Evolutionary conservation across 2,113 vertebrate genomes (phyloP).

Genomic region (Mormyrus lacerda): DNA sequence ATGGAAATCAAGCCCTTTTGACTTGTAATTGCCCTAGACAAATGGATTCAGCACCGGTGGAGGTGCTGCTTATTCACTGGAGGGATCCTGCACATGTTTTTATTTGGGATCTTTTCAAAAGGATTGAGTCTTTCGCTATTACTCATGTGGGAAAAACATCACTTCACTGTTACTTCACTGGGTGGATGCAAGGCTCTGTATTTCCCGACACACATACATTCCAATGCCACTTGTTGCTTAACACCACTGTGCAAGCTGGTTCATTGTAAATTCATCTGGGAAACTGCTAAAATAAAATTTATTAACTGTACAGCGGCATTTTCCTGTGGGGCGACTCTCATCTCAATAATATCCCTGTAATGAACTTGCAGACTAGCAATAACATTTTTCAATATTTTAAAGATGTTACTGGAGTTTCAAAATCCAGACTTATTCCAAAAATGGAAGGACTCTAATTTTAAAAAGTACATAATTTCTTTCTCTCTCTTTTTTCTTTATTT

Average conservation of each 20-base stretch:
- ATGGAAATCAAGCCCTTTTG: not conserved
- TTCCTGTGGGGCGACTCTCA: not conserved
- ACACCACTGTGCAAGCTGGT: not conserved
- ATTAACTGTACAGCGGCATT: not conserved
- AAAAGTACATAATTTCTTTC: not conserved
- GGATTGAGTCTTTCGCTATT: not conserved
- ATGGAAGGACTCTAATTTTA: not conserved
- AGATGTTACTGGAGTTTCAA: not conserved
- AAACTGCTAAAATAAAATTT: slow-evolving; percentile 14
- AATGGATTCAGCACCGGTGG: not conserved
- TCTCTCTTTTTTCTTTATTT: not conserved
- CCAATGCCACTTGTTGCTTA: not conserved
- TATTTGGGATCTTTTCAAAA: not conserved
- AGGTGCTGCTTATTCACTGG: not conserved
- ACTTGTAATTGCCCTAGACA: not conserved
- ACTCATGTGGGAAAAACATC: not conserved
- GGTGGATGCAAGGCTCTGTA: not conserved
- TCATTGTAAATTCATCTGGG: not conserved
- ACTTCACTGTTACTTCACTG: not conserved
- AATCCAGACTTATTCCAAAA: not conserved
- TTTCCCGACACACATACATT: not conserved
- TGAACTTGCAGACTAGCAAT: not conserved
- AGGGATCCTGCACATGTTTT: not conserved
- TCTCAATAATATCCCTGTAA: not conserved
- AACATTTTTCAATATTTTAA: not conserved